Evolutionary conservation across 1,140 invertebrate genomes (phyloP).

Genomic region (Ridgeia piscesae): DNA sequence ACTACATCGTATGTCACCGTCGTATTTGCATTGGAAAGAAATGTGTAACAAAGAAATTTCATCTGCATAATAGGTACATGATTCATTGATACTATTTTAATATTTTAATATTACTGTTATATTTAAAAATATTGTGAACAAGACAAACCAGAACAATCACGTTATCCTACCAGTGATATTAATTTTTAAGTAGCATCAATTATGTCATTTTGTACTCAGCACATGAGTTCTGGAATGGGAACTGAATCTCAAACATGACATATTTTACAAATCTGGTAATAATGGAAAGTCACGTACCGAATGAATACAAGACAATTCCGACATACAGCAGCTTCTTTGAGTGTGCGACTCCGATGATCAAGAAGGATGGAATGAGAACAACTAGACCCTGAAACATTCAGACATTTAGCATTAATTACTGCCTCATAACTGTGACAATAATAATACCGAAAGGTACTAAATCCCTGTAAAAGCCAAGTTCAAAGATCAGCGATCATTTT

Average conservation of each 20-base stretch:
- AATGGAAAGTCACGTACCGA: constrained; percentile 70
- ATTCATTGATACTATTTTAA: too few relatives aligned
- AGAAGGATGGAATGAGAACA: constrained; percentile 84
- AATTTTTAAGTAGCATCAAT: background rate
- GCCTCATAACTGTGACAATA: too few relatives aligned
- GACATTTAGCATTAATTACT: background rate
- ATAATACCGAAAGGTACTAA: too few relatives aligned
- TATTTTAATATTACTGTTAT: too few relatives aligned
- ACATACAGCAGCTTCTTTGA: constrained; percentile 68
- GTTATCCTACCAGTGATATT: background rate
- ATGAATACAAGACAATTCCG: constrained; percentile 83
- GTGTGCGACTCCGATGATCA: constrained; percentile 77
- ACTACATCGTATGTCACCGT: too few relatives aligned
- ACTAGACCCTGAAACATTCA: constrained; percentile 71
- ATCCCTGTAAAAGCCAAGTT: too few relatives aligned
- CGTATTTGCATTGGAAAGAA: too few relatives aligned
- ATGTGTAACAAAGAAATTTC: too few relatives aligned
- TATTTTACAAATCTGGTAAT: background rate
- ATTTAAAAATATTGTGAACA: background rate
- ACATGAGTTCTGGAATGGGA: background rate
- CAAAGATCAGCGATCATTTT: too few relatives aligned
- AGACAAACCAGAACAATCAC: background rate
- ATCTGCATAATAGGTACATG: too few relatives aligned
- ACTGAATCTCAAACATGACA: too few relatives aligned
- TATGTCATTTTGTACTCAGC: background rate